phyloP scores from a whole-genome alignment of 2,888 invertebrate species.

The Lacanobia wlatinum region DNA sequence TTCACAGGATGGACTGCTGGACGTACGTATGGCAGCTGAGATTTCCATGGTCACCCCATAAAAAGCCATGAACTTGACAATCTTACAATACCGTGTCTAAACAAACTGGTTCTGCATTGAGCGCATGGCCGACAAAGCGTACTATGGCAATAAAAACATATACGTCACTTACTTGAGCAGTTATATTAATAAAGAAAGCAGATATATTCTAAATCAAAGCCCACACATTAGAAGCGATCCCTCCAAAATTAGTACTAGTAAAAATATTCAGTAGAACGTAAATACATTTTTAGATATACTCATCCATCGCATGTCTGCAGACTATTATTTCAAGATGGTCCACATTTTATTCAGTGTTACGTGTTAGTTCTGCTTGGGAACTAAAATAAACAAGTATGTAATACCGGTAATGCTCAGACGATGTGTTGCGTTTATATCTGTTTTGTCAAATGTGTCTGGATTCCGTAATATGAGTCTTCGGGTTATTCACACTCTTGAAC shows the following conservation, averaged over 20 bases:
- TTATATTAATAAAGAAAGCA: constrained; percentile 10
- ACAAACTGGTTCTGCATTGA: constrained; percentile 32
- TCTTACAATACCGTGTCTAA: constrained; percentile 20
- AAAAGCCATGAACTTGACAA: constrained; percentile 42
- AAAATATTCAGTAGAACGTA: constrained; percentile 10
- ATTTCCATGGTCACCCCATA: constrained; percentile 12
- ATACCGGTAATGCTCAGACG: constrained; percentile 54
- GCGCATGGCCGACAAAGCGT: constrained; percentile 37
- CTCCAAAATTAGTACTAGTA: constrained; percentile 26
- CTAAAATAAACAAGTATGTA: constrained; percentile 54
- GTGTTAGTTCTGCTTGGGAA: constrained; percentile 27
- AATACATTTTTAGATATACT: constrained; percentile 22
- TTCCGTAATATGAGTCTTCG: constrained; percentile 9
- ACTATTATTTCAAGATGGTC: constrained; percentile 31
- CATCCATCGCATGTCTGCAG: constrained; percentile 14
- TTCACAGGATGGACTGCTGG: too few relatives aligned
- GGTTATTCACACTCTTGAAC: constrained; percentile 7
- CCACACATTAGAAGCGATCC: neutral
- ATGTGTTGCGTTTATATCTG: constrained; percentile 43
- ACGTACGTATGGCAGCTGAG: neutral
- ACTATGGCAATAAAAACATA: constrained; percentile 16
- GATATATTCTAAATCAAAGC: neutral
- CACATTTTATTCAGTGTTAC: constrained; percentile 39
- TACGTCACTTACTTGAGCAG: constrained; percentile 28
- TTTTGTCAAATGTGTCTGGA: constrained; percentile 33